Conservation (phyloP, 1,140 invertebrate genomes). For the Pseudomyrmex cubaensis region DNA sequence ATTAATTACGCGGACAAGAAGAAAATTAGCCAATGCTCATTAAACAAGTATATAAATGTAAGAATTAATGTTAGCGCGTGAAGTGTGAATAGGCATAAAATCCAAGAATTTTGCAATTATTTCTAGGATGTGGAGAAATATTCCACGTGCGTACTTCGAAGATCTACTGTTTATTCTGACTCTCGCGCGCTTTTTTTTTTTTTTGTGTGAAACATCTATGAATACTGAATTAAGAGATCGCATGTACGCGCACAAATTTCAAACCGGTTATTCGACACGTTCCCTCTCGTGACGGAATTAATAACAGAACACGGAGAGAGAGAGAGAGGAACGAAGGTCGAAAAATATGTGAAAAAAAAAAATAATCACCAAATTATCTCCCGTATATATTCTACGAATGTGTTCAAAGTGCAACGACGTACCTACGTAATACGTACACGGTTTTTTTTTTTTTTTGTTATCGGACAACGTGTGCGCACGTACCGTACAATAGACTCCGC, state of each 20-base stretch:
- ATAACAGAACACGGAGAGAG: slow-evolving; percentile 8
- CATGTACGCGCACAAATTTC: not conserved
- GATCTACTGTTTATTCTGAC: not conserved
- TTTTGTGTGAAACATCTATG: not conserved
- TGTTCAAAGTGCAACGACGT: slow-evolving; percentile 8
- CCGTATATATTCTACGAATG: too few species aligned
- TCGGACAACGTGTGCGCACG: slow-evolving; percentile 21
- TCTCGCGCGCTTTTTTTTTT: not conserved
- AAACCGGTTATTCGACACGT: slow-evolving; percentile 35
- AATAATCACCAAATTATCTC: too few species aligned
- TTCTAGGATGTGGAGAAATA: not conserved
- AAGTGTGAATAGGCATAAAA: not conserved
- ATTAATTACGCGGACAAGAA: too few species aligned
- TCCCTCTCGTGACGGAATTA: slow-evolving; percentile 32
- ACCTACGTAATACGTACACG: not conserved
- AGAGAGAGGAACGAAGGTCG: slow-evolving; percentile 27
- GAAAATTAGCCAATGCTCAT: not conserved
- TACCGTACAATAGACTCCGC: slow-evolving; percentile 30
- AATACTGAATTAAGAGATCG: slow-evolving; percentile 41
- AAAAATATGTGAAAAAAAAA: not conserved
- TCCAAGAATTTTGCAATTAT: not conserved
- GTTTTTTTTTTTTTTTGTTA: not conserved
- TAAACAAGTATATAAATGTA: not conserved
- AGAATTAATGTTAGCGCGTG: not conserved
- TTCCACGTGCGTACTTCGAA: not conserved